phyloP scores from a whole-genome alignment of 1,140 invertebrate species.

The Spodoptera litura region DNA sequence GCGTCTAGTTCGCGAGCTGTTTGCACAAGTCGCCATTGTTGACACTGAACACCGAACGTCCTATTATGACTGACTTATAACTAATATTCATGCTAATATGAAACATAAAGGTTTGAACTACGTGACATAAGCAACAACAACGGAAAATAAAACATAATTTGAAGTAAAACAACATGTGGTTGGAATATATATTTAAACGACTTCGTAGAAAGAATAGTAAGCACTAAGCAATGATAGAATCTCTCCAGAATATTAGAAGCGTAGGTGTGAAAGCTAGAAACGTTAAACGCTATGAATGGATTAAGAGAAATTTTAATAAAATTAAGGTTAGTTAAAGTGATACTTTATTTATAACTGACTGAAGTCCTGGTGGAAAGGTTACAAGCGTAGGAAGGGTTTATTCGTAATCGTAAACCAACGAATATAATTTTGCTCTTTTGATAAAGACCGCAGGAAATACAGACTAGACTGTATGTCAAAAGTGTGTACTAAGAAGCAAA shows the following conservation, averaged over 20 bases:
- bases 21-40: slow-evolving; percentile 37
- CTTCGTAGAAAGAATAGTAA: neutral
- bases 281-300: neutral
- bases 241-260: neutral
- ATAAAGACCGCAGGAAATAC: too few species aligned
- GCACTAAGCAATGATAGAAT: neutral
- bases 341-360: too few species aligned
- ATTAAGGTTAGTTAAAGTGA: neutral
- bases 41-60: slow-evolving; percentile 40
- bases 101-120: slow-evolving; percentile 13
- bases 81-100: slow-evolving; percentile 36
- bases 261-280: slow-evolving; percentile 1
- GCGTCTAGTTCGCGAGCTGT: slow-evolving; percentile 28
- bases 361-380: neutral
- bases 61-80: slow-evolving; percentile 35
- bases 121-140: slow-evolving; percentile 8
- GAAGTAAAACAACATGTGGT: neutral
- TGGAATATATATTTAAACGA: neutral
- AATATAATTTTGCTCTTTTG: too few species aligned
- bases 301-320: neutral
- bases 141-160: slow-evolving; percentile 2
- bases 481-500: neutral
- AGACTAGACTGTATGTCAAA: neutral
- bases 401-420: neutral
- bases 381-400: neutral